These are phyloP conservation scores for Anagrus nilaparvatae DNA, from an alignment of 1,140 invertebrate species.

Conservation along the genomic window DNA sequence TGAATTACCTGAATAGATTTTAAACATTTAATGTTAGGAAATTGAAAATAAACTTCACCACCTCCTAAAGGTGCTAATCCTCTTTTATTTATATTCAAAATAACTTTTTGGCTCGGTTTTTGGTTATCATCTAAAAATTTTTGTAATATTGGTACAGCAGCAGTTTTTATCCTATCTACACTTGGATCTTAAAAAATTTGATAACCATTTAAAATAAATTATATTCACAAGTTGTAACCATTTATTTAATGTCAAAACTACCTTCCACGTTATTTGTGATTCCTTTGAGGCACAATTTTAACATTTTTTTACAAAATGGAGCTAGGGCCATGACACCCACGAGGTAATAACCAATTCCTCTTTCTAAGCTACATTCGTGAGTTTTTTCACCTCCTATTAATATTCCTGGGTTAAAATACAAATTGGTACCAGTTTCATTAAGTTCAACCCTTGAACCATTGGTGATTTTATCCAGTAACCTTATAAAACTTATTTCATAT, in stretches of 20 bases:
- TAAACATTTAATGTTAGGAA: conserved; percentile 63
- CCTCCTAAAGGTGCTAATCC: conserved; percentile 80
- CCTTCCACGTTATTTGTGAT: conserved; percentile 75
- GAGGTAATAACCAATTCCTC: conserved; percentile 86
- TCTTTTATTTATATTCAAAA: conserved; percentile 74
- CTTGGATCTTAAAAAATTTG: conserved; percentile 53
- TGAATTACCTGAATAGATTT: conserved; percentile 50
- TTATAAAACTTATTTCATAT: conserved; percentile 85
- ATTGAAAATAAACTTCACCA: conserved; percentile 81
- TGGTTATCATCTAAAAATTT: conserved; percentile 82
- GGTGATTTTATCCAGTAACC: conserved; percentile 85
- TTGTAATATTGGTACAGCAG: conserved; percentile 69
- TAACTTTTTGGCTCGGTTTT: no score
- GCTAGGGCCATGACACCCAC: conserved; percentile 81
- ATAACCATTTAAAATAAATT: conserved; percentile 8
- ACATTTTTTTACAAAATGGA: conserved; percentile 87
- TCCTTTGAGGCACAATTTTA: conserved; percentile 73
- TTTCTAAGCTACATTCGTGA: conserved; percentile 74
- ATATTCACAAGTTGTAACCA: no score
- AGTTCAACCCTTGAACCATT: conserved; percentile 88
- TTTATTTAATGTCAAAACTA: conserved; percentile 14
- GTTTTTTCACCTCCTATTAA: conserved; percentile 70
- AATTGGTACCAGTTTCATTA: conserved; percentile 83
- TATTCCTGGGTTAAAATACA: conserved; percentile 84
- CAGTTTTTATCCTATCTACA: conserved; percentile 75